Evolutionary conservation across 2,888 invertebrate species (phyloP).

Genomic region (Agonopterix alstromeriana): DNA sequence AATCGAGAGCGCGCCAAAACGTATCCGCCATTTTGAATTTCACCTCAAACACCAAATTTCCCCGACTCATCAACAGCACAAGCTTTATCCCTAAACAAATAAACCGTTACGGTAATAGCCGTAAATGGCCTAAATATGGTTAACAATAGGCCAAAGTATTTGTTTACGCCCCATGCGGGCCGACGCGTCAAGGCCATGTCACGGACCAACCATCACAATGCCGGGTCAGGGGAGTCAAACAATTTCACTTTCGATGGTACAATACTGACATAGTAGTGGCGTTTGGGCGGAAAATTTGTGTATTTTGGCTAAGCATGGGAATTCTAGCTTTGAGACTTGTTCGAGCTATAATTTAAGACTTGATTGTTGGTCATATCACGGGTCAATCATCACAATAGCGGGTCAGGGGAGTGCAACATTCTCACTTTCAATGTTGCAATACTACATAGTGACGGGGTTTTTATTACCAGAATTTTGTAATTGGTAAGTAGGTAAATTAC

Average conservation of each 20-base stretch:
- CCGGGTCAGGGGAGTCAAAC: slow-evolving; percentile 48
- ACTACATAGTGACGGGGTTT: too few relatives aligned
- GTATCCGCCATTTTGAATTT: too few relatives aligned
- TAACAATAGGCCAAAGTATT: slow-evolving; percentile 13
- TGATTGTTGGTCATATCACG: too few relatives aligned
- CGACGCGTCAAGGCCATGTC: slow-evolving; percentile 57
- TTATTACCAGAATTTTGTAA: too few relatives aligned
- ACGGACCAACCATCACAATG: slow-evolving; percentile 49
- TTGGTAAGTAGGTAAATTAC: too few relatives aligned
- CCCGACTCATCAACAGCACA: background rate
- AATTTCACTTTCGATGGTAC: slow-evolving; percentile 52
- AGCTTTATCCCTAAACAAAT: background rate
- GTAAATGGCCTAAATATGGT: background rate
- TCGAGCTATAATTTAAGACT: background rate
- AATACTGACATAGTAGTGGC: too few relatives aligned
- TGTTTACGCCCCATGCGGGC: slow-evolving; percentile 48
- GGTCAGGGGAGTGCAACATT: too few relatives aligned
- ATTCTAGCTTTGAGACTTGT: background rate
- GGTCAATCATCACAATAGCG: too few relatives aligned
- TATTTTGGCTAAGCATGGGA: background rate
- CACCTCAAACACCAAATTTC: too few relatives aligned
- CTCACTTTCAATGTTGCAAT: too few relatives aligned
- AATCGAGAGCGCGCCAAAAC: too few relatives aligned
- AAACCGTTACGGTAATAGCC: background rate
- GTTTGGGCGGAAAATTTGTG: too few relatives aligned